phyloP scores from a whole-genome alignment of 2,113 vertebrate species.

The Phalacrocorax aristotelis region DNA sequence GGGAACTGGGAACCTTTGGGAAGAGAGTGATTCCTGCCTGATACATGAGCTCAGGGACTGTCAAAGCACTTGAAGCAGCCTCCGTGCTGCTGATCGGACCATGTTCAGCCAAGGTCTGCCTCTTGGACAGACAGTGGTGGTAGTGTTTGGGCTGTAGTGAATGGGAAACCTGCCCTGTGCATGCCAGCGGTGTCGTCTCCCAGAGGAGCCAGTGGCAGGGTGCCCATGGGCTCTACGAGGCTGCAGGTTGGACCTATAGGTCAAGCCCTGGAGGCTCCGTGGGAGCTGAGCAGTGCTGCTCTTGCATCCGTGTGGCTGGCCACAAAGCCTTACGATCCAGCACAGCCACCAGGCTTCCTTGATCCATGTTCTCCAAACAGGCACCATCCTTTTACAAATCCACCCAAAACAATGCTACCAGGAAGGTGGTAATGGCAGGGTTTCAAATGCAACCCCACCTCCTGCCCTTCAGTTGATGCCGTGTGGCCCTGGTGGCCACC shows the following conservation, averaged over 20 bases:
- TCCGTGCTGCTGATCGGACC: not conserved
- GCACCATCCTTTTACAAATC: not conserved
- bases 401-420: not conserved
- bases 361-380: not conserved
- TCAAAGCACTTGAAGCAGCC: not conserved
- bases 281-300: not conserved
- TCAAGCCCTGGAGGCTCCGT: not conserved
- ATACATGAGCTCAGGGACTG: not conserved
- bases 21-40: not conserved
- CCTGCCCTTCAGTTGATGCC: not conserved
- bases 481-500: fast-evolving
- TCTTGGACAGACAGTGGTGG: fast-evolving
- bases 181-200: not conserved
- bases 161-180: not conserved
- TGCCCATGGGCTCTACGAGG: not conserved
- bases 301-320: not conserved
- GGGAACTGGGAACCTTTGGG: not conserved
- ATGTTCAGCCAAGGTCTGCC: not conserved
- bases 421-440: not conserved
- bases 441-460: not conserved
- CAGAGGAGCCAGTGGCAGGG: not conserved
- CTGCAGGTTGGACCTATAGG: not conserved
- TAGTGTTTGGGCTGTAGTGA: not conserved
- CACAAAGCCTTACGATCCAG: too few relatives aligned
- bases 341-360: not conserved